A percentile compares a stretch with the other conserved stretches of the same genome.
phyloP scores from a whole-genome alignment of 2,113 vertebrate species.

The Spea bombifrons region DNA sequence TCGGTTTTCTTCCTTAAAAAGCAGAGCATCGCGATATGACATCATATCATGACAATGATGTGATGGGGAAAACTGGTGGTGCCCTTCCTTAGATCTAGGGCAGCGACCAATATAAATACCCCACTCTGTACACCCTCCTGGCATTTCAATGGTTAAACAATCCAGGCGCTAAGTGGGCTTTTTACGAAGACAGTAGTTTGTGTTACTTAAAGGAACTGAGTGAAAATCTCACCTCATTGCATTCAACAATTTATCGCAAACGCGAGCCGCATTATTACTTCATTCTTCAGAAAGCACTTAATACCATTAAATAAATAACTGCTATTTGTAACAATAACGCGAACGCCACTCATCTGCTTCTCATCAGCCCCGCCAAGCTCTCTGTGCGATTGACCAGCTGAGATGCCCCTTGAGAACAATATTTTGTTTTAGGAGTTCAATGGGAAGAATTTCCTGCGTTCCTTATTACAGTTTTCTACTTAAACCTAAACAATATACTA shows the following conservation, averaged over 20 bases:
- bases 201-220: background rate
- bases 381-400: slow-evolving; percentile 49
- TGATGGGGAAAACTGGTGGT: too few relatives aligned
- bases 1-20: too few relatives aligned
- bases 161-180: too few relatives aligned
- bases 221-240: background rate
- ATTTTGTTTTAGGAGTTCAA: slow-evolving; percentile 47
- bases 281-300: background rate
- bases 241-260: background rate
- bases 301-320: background rate
- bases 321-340: background rate
- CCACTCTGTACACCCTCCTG: too few relatives aligned
- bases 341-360: slow-evolving; percentile 51
- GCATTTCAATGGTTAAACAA: too few relatives aligned
- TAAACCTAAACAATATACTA: slow-evolving; percentile 25
- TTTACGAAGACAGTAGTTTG: background rate
- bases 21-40: too few relatives aligned
- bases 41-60: too few relatives aligned
- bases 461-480: slow-evolving; percentile 30
- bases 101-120: too few relatives aligned
- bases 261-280: background rate
- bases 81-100: too few relatives aligned
- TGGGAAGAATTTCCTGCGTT: slow-evolving; percentile 53
- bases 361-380: slow-evolving; percentile 49
- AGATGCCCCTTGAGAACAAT: slow-evolving; percentile 45